Conservation (phyloP, 2,113 vertebrate genomes). For the Electrona antarctica region DNA sequence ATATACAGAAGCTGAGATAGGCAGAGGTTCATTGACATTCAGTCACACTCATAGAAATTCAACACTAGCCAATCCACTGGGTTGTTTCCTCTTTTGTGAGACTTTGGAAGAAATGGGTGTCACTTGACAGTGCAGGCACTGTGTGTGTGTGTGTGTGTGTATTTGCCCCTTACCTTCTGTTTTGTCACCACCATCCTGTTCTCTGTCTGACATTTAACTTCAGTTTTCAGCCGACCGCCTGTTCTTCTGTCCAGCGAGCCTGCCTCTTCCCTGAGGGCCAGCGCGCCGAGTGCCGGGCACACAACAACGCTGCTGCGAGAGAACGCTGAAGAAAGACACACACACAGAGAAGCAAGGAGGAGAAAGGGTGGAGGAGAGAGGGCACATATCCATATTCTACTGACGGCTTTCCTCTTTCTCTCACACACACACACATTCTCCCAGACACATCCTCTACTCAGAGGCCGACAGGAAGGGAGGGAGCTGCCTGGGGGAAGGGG, state of each 20-base stretch:
- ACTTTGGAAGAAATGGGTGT: constrained; percentile 44
- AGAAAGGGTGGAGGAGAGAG: constrained; percentile 57
- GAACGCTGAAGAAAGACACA: constrained; percentile 11
- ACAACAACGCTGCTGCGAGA: constrained; percentile 12
- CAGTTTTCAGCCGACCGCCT: constrained; percentile 47
- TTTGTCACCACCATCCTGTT: constrained; percentile 67
- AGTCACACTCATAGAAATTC: neutral
- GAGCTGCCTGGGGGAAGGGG: constrained; percentile 26
- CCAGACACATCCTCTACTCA: constrained; percentile 76
- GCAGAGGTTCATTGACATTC: constrained; percentile 17
- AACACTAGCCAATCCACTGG: neutral
- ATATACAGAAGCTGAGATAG: neutral
- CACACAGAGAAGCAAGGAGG: constrained; percentile 33
- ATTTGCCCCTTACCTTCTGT: constrained; percentile 60
- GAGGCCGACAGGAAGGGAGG: constrained; percentile 78
- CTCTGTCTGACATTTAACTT: constrained; percentile 77
- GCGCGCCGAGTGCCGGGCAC: constrained; percentile 31
- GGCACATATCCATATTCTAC: constrained; percentile 67
- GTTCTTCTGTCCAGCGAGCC: constrained; percentile 43
- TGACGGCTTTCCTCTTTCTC: constrained; percentile 68
- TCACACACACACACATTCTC: constrained; percentile 62
- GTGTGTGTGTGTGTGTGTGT: constrained; percentile 29
- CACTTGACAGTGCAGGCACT: constrained; percentile 7
- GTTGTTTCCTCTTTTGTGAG: constrained; percentile 17
- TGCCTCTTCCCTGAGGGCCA: constrained; percentile 51